A percentile compares a stretch with the other conserved stretches of the same genome.
Conservation (phyloP, 1,140 invertebrate genomes). For the Lineus longissimus region DNA sequence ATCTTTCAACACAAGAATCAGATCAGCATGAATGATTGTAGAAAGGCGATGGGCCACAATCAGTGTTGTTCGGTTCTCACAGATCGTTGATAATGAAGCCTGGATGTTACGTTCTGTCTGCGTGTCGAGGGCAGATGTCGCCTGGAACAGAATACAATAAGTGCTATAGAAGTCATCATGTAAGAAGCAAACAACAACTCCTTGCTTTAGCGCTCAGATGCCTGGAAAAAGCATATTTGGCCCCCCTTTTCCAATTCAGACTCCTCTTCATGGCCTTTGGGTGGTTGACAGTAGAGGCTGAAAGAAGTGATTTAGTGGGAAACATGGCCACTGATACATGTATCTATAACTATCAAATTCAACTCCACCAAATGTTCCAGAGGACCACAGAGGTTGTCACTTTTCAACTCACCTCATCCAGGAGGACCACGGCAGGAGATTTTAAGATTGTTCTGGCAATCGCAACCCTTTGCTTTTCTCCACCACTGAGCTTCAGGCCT, state of each 20-base stretch:
- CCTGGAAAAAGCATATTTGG: no score
- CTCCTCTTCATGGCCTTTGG: no score
- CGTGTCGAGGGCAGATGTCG: slow-evolving; percentile 53
- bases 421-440: slow-evolving; percentile 47
- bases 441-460: slow-evolving; percentile 52
- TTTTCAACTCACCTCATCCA: slow-evolving; percentile 54
- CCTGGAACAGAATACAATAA: slow-evolving; percentile 33
- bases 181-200: no score
- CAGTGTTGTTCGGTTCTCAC: slow-evolving; percentile 82
- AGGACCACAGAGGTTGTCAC: no score
- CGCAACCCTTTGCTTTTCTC: slow-evolving; percentile 66
- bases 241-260: no score
- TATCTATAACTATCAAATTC: no score
- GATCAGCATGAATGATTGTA: slow-evolving; percentile 88
- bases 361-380: no score
- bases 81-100: slow-evolving; percentile 39
- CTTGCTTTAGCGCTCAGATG: no score
- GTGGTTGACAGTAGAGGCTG: no score
- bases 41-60: slow-evolving; percentile 87
- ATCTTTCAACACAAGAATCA: slow-evolving; percentile 84
- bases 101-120: slow-evolving; percentile 53
- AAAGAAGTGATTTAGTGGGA: no score
- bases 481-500: slow-evolving; percentile 65
- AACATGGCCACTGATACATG: no score
- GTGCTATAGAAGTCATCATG: no score